Conservation (phyloP, 2,797 vertebrate species). For the Oreortyx pictus region DNA sequence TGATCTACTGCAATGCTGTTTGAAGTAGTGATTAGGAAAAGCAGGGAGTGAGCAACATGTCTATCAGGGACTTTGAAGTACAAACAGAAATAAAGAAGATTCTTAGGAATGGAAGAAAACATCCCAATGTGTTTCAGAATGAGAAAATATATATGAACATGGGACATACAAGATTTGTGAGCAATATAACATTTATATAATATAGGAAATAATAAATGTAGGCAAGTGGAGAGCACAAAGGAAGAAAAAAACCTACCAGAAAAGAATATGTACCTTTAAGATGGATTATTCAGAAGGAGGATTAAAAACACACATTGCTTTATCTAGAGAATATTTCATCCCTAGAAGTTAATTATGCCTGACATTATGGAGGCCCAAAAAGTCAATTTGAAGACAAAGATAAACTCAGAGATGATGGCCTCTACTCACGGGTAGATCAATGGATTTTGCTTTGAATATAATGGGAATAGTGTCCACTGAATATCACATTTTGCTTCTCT, state of each 20-base stretch:
- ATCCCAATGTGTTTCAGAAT: background rate
- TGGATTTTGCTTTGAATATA: background rate
- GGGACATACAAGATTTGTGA: fast-evolving
- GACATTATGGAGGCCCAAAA: background rate
- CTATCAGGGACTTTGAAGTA: background rate
- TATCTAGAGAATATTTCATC: background rate
- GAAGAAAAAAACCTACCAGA: background rate
- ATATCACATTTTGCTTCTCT: background rate
- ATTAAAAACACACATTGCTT: too few species aligned
- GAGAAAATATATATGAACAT: background rate
- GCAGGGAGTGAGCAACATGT: background rate
- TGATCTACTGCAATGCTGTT: too few species aligned
- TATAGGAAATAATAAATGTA: background rate
- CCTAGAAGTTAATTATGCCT: background rate
- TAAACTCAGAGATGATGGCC: background rate
- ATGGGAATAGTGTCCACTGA: background rate
- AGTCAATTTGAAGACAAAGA: background rate
- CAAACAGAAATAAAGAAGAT: background rate
- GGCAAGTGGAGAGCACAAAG: fast-evolving
- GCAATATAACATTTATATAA: background rate
- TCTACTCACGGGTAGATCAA: background rate
- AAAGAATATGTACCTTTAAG: background rate
- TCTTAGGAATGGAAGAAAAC: background rate
- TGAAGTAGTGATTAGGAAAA: background rate
- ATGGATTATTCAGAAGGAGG: background rate